Conservation (phyloP, 2,888 invertebrate species). For the Leptopterna dolabrata region DNA sequence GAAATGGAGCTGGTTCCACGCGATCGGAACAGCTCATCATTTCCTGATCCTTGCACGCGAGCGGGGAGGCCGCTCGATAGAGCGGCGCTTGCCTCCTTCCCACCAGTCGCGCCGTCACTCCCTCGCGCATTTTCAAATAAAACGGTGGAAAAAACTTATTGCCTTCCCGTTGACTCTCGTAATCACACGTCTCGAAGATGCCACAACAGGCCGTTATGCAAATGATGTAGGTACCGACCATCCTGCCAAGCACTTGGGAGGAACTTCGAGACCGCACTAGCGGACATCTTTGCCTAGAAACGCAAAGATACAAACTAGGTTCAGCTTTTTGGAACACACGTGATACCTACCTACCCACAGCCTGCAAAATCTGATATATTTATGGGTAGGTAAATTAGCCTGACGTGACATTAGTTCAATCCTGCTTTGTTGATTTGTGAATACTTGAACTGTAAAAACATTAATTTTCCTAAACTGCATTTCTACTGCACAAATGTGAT, state of each 20-base stretch:
- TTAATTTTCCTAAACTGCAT: too few relatives aligned
- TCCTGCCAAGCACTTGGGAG: background rate
- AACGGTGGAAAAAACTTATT: background rate
- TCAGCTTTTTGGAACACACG: too few relatives aligned
- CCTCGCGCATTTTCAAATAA: background rate
- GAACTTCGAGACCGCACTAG: background rate
- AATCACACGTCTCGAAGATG: background rate
- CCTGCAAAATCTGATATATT: too few relatives aligned
- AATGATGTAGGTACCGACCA: background rate
- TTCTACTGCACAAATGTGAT: too few relatives aligned
- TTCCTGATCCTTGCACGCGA: background rate
- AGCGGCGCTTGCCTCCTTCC: conserved; percentile 3
- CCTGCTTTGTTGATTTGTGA: too few relatives aligned
- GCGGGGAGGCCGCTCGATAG: background rate
- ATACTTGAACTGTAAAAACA: too few relatives aligned
- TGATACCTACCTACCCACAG: too few relatives aligned
- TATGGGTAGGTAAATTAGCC: too few relatives aligned
- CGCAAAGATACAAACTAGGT: too few relatives aligned
- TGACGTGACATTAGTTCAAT: too few relatives aligned
- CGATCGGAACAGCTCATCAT: background rate
- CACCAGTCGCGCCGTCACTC: background rate
- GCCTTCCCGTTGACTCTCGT: background rate
- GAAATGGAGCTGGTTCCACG: background rate
- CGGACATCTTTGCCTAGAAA: background rate
- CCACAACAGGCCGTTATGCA: background rate